phyloP scores from a whole-genome alignment of 2,113 vertebrate species.

The Proteles cristata region DNA sequence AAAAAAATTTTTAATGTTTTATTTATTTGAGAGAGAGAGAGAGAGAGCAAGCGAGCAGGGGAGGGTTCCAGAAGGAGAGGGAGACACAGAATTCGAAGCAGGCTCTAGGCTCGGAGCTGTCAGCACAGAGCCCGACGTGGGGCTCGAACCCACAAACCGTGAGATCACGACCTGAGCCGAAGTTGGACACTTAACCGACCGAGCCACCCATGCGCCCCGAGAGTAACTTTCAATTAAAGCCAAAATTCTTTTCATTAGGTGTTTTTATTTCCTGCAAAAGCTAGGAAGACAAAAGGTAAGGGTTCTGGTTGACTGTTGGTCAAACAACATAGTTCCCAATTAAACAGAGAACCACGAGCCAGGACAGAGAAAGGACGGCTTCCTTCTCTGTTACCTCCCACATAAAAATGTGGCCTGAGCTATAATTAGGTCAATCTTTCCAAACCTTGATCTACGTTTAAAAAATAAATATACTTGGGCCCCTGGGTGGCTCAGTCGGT shows the following conservation, averaged over 20 bases:
- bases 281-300: background rate
- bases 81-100: no score
- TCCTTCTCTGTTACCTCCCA: background rate
- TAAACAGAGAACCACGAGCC: background rate
- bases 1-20: no score
- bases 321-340: background rate
- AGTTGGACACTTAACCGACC: no score
- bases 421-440: background rate
- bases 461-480: background rate
- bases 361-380: background rate
- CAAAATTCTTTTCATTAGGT: background rate
- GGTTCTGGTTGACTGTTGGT: background rate
- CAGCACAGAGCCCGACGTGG: no score
- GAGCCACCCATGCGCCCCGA: no score
- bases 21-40: no score
- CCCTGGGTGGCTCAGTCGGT: no score
- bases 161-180: no score
- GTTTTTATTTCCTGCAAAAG: background rate
- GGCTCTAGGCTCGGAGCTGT: no score
- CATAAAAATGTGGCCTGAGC: background rate
- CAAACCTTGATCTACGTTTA: background rate
- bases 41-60: no score
- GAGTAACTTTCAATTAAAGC: background rate
- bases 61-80: no score
- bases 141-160: no score